Conservation (phyloP, 2,797 vertebrate species). For the Kryptolebias ocellatus region DNA sequence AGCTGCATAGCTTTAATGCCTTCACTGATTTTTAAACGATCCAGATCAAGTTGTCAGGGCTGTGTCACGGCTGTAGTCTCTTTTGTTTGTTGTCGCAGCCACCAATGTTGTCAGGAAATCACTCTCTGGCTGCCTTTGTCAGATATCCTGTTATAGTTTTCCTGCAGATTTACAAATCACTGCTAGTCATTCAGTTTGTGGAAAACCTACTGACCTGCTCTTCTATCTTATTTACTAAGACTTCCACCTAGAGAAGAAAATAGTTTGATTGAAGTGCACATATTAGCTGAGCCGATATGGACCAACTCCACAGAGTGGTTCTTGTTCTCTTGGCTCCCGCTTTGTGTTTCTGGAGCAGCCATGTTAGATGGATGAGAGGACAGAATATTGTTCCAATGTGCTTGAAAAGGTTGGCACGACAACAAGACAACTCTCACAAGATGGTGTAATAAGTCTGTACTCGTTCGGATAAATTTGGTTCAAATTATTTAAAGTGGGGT, state of each 20-base stretch:
- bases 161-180: slow-evolving; percentile 41
- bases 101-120: slow-evolving; percentile 59
- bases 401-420: neutral
- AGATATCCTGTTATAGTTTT: slow-evolving; percentile 75
- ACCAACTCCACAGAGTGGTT: slow-evolving; percentile 36
- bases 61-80: slow-evolving; percentile 4
- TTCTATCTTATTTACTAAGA: slow-evolving; percentile 70
- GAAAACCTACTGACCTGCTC: slow-evolving; percentile 44
- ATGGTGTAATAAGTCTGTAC: neutral
- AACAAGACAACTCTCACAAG: neutral
- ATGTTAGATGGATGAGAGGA: slow-evolving; percentile 16
- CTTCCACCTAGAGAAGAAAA: slow-evolving; percentile 61
- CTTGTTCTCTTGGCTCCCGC: slow-evolving; percentile 30
- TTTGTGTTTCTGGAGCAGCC: slow-evolving; percentile 39
- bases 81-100: slow-evolving; percentile 32
- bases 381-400: slow-evolving; percentile 16
- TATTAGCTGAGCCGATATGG: slow-evolving; percentile 47
- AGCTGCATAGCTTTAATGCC: neutral
- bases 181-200: slow-evolving; percentile 20
- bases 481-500: neutral
- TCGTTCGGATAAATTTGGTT: neutral
- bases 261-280: slow-evolving; percentile 36
- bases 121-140: slow-evolving; percentile 44
- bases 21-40: neutral
- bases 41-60: neutral